Evolutionary conservation across 2,797 vertebrate species (phyloP).

Genomic region (Novumbra hubbsi): DNA sequence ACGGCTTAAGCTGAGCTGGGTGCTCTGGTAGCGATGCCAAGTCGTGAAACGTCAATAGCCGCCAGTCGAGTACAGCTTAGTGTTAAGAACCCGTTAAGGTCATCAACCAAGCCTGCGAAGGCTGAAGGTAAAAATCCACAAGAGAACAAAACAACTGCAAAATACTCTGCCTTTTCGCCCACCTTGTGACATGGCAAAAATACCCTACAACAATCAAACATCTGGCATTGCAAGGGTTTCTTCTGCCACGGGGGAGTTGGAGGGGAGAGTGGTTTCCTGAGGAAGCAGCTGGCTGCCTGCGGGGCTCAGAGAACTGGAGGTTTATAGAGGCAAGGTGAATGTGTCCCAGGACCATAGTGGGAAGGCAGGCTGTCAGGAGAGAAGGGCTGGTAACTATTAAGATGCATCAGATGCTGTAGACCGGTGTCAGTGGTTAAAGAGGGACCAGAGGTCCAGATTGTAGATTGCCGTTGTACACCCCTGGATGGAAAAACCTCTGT

Average conservation of each 20-base stretch:
- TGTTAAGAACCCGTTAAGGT: not conserved
- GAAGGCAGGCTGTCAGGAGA: slow-evolving; percentile 34
- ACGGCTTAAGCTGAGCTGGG: slow-evolving; percentile 21
- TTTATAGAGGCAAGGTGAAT: slow-evolving; percentile 64
- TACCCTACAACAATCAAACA: slow-evolving; percentile 59
- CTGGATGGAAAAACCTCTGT: slow-evolving; percentile 28
- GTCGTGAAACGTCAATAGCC: slow-evolving; percentile 42
- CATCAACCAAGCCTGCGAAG: slow-evolving; percentile 37
- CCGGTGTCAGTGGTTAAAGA: slow-evolving; percentile 25
- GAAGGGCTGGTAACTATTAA: slow-evolving; percentile 33
- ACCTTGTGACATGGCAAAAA: slow-evolving; percentile 52
- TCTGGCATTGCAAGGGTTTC: slow-evolving; percentile 51
- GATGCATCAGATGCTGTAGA: slow-evolving; percentile 16
- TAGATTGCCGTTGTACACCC: slow-evolving; percentile 21
- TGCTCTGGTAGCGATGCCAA: slow-evolving; percentile 50
- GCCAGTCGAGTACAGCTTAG: slow-evolving; percentile 20
- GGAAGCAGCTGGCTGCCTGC: slow-evolving; percentile 73
- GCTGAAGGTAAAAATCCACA: slow-evolving; percentile 43
- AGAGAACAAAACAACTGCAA: slow-evolving; percentile 1
- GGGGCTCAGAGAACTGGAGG: slow-evolving; percentile 49
- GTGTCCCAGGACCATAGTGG: slow-evolving; percentile 52
- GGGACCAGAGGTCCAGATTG: slow-evolving; percentile 28
- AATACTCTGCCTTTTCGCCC: slow-evolving; percentile 18
- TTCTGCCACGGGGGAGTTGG: slow-evolving; percentile 41
- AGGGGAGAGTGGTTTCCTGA: slow-evolving; percentile 59